A percentile compares a stretch with the other conserved stretches of the same genome.
Conservation (phyloP, 2,888 invertebrate genomes). For the Hipparchia sbordonii region DNA sequence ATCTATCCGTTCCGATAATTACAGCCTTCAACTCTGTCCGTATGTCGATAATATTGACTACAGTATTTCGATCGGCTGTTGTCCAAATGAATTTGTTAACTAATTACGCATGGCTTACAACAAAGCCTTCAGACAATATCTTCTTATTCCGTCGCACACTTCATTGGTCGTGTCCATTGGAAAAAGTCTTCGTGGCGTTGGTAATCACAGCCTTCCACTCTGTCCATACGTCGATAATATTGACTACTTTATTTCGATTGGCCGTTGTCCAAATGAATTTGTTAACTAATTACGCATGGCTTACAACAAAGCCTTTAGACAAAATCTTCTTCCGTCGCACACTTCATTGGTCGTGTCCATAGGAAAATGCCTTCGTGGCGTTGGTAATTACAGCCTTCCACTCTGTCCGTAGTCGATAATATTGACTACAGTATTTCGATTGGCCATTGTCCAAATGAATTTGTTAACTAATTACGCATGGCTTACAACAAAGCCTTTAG, state of each 20-base stretch:
- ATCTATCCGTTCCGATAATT: too few relatives aligned
- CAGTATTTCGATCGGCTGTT: constrained; percentile 30
- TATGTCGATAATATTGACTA: not conserved
- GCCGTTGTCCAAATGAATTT: constrained; percentile 42
- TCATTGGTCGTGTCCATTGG: too few relatives aligned
- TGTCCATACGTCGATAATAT: constrained; percentile 4
- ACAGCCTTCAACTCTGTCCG: too few relatives aligned
- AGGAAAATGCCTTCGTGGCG: too few relatives aligned
- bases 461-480: constrained; percentile 39
- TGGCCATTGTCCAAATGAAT: constrained; percentile 42
- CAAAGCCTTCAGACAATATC: not conserved
- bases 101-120: constrained; percentile 29
- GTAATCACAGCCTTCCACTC: too few relatives aligned
- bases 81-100: constrained; percentile 39
- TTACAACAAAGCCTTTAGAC: constrained; percentile 33
- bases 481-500: constrained; percentile 34
- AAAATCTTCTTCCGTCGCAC: too few relatives aligned
- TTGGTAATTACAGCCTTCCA: too few relatives aligned
- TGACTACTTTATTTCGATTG: constrained; percentile 26
- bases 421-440: constrained; percentile 16
- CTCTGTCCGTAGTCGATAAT: not conserved
- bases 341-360: too few relatives aligned
- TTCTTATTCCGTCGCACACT: not conserved
- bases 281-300: constrained; percentile 38
- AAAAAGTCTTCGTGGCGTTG: too few relatives aligned